Conservation (phyloP, 2,888 invertebrate species). For the Sinotaia quadrata region DNA sequence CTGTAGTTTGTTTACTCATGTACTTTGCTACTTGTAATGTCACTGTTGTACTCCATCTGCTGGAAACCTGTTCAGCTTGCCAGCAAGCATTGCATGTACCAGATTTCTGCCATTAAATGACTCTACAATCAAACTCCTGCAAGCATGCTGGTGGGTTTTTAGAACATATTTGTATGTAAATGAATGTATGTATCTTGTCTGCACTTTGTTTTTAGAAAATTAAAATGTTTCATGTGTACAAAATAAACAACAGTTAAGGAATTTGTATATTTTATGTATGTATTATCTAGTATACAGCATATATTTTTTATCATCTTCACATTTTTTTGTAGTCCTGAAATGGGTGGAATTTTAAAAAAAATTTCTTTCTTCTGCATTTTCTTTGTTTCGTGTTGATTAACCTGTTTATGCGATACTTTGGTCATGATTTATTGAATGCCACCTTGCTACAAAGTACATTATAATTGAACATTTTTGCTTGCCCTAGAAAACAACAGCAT, state of each 20-base stretch:
- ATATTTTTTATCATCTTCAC: too few species aligned
- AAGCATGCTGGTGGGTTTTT: conserved; percentile 29
- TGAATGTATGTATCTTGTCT: conserved; percentile 19
- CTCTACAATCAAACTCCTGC: conserved; percentile 29
- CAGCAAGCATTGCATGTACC: conserved; percentile 25
- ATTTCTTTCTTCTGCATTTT: too few species aligned
- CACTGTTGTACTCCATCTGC: conserved; percentile 16
- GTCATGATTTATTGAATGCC: too few species aligned
- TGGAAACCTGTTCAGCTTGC: conserved; percentile 25
- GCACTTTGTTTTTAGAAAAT: conserved; percentile 22
- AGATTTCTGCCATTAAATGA: conserved; percentile 20
- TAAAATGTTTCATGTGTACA: conserved; percentile 12
- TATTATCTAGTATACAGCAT: not conserved
- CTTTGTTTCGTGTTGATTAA: too few species aligned
- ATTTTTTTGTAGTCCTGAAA: too few species aligned
- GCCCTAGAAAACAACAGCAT: conserved; percentile 21
- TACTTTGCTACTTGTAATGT: conserved; percentile 7
- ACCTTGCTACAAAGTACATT: too few species aligned
- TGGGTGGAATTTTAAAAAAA: too few species aligned
- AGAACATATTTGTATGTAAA: conserved; percentile 17
- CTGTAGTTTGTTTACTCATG: too few species aligned
- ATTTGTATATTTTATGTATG: conserved; percentile 17
- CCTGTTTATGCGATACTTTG: too few species aligned
- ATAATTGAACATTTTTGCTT: conserved; percentile 21
- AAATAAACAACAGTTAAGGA: conserved; percentile 3